Percentiles rank a stretch among this genome's conserved stretches.
These are phyloP conservation scores for Leucoptera coffeella DNA, from an alignment of 2,888 invertebrate species.

Conservation along the genomic window DNA sequence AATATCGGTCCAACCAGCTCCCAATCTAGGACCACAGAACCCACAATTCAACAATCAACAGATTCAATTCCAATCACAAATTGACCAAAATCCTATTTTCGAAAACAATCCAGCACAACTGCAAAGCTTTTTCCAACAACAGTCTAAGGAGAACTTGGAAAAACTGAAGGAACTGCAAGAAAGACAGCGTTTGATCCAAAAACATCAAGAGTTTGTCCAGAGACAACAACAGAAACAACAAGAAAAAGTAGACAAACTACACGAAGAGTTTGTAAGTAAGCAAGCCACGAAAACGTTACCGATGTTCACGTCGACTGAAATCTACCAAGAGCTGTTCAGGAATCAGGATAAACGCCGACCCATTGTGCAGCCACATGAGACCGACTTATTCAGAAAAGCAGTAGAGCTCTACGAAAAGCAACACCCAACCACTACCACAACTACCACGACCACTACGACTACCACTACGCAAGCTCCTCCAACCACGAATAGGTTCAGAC, in stretches of 20 bases:
- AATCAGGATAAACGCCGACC: slow-evolving; percentile 37
- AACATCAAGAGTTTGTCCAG: slow-evolving; percentile 70
- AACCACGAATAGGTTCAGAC: slow-evolving; percentile 26
- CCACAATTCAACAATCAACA: slow-evolving; percentile 24
- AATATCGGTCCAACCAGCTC: slow-evolving; percentile 39
- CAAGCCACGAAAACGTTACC: slow-evolving; percentile 61
- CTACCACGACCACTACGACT: slow-evolving; percentile 61
- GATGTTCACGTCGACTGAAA: slow-evolving; percentile 41
- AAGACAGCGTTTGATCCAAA: slow-evolving; percentile 65
- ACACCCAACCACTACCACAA: slow-evolving; percentile 63
- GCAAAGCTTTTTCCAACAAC: slow-evolving; percentile 52
- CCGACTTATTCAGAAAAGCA: slow-evolving; percentile 58
- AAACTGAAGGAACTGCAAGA: slow-evolving; percentile 64
- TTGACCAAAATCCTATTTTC: slow-evolving; percentile 34
- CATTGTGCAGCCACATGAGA: slow-evolving; percentile 59
- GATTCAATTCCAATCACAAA: slow-evolving; percentile 26
- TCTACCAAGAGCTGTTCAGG: slow-evolving; percentile 29
- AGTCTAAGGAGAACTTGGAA: slow-evolving; percentile 56
- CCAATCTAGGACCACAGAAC: slow-evolving; percentile 31
- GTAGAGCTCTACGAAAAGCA: slow-evolving; percentile 61
- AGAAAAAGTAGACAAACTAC: slow-evolving; percentile 67
- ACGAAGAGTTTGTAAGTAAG: slow-evolving; percentile 62
- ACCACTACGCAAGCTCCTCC: slow-evolving; percentile 34
- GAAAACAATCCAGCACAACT: slow-evolving; percentile 47
- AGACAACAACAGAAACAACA: slow-evolving; percentile 75